These are phyloP conservation scores for Zygogramma bicolorata DNA, from an alignment of 2,888 invertebrate species.

Conservation along the genomic window DNA sequence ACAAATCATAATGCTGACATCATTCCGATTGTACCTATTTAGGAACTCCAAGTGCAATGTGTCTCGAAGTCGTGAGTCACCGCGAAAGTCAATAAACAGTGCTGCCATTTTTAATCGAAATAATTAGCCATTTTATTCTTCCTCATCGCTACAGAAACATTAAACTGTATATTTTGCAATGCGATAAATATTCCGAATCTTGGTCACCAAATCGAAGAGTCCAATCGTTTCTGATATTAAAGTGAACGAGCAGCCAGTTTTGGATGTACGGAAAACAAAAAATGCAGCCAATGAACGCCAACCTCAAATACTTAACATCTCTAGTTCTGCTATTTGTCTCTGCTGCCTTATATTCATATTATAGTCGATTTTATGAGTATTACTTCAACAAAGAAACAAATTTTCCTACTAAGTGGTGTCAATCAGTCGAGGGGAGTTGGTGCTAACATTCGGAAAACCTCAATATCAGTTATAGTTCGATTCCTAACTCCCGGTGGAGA, in stretches of 20 bases:
- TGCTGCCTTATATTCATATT: constrained; percentile 65
- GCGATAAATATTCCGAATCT: background rate
- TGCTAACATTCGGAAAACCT: background rate
- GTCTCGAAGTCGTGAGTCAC: too few species aligned
- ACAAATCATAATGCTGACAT: too few species aligned
- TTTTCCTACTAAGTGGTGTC: constrained; percentile 17
- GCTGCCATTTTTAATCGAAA: background rate
- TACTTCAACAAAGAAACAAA: constrained; percentile 26
- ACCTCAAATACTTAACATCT: constrained; percentile 30
- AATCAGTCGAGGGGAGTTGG: background rate
- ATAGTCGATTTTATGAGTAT: constrained; percentile 61
- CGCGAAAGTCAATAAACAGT: background rate
- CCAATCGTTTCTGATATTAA: background rate
- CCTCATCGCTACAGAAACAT: too few species aligned
- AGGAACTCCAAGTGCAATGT: too few species aligned
- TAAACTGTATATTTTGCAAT: background rate
- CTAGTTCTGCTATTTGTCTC: constrained; percentile 55
- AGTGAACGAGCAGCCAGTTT: background rate
- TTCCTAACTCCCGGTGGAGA: background rate
- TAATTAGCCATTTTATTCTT: too few species aligned
- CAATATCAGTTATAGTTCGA: background rate
- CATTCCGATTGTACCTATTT: too few species aligned
- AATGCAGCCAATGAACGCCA: constrained; percentile 34
- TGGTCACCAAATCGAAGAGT: background rate
- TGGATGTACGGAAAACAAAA: background rate